Conservation (phyloP, 2,113 vertebrate genomes). For the Caranx melampygus region DNA sequence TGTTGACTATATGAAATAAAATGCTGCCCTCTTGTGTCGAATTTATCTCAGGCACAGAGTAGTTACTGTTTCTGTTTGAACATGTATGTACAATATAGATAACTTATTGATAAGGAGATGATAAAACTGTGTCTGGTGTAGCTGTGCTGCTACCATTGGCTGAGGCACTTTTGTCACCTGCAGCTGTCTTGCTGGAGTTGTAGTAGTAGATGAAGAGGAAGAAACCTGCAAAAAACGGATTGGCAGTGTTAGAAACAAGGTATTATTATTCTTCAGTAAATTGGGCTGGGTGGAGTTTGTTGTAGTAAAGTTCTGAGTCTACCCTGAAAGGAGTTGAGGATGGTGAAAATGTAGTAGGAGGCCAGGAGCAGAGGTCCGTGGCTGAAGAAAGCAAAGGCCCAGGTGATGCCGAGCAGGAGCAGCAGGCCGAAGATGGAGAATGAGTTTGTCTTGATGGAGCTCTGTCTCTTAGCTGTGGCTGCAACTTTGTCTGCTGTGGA, state of each 20-base stretch:
- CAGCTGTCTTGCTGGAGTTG: conserved; percentile 16
- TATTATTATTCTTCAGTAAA: too few species aligned
- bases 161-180: rapidly evolving
- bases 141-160: not conserved
- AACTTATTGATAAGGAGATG: rapidly evolving
- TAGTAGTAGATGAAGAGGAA: conserved; percentile 76
- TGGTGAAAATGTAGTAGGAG: conserved; percentile 71
- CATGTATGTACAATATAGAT: not conserved
- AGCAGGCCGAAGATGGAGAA: conserved; percentile 58
- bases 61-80: not conserved
- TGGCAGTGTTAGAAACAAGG: not conserved
- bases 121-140: not conserved
- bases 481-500: rapidly evolving
- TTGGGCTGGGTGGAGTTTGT: not conserved
- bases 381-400: conserved; percentile 76
- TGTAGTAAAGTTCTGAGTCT: not conserved
- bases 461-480: rapidly evolving
- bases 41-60: not conserved
- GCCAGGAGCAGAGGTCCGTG: conserved; percentile 37
- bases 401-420: conserved; percentile 68
- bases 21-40: conserved; percentile 75
- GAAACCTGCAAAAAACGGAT: conserved; percentile 59
- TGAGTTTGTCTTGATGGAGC: conserved; percentile 17
- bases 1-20: conserved; percentile 28
- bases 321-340: conserved; percentile 78